These are phyloP conservation scores for Alloplasta piceator DNA, from an alignment of 2,888 invertebrate genomes.

Conservation along the genomic window DNA sequence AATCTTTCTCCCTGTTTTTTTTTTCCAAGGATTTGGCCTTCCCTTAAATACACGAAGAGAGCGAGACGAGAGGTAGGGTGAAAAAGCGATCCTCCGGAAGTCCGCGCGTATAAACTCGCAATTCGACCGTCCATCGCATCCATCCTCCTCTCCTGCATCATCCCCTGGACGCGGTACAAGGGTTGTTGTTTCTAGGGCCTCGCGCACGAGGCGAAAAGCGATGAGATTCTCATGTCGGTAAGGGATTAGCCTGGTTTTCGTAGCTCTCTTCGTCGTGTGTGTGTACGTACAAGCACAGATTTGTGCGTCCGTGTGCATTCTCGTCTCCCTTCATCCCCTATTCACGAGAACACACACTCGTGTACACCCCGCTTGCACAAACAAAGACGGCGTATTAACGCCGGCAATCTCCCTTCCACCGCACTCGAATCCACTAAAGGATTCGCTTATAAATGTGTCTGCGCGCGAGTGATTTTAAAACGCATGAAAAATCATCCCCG, in stretches of 20 bases:
- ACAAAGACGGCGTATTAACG: conserved; percentile 50
- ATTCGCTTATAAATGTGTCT: conserved; percentile 15
- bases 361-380: conserved; percentile 48
- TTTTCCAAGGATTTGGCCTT: conserved; percentile 33
- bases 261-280: conserved; percentile 23
- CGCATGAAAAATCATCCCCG: conserved; percentile 38
- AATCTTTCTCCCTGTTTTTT: conserved; percentile 22
- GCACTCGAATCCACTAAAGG: conserved; percentile 35
- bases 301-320: too few relatives aligned
- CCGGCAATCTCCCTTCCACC: conserved; percentile 33
- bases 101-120: conserved; percentile 2
- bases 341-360: conserved; percentile 36
- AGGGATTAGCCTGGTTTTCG: conserved; percentile 72
- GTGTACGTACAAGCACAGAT: too few relatives aligned
- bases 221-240: conserved; percentile 79
- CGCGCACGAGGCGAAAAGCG: conserved; percentile 74
- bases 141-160: neutral
- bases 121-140: conserved; percentile 1
- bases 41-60: conserved; percentile 7
- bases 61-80: neutral
- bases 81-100: conserved; percentile 5
- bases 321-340: neutral
- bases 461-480: neutral
- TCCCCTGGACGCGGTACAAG: conserved; percentile 29
- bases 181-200: conserved; percentile 77